Conservation (phyloP, 2,888 invertebrate species). For the Clitarchus hookeri region DNA sequence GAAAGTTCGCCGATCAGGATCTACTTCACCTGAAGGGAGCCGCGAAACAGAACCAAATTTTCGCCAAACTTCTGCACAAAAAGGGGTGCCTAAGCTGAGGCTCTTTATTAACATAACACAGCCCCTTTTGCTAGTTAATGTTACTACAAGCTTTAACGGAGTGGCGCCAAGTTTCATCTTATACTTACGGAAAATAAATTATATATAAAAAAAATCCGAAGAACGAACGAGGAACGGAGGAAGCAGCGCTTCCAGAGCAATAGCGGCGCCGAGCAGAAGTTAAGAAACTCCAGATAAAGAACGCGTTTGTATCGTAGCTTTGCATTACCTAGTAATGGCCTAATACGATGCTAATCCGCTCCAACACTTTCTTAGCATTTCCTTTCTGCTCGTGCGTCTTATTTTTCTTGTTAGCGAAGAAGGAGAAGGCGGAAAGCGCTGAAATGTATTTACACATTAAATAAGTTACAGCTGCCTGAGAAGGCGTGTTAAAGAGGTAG, state of each 20-base stretch:
- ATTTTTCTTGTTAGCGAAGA: constrained; percentile 19
- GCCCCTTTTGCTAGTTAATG: not conserved
- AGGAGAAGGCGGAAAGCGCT: constrained; percentile 30
- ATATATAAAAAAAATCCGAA: not conserved
- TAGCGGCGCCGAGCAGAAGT: not conserved
- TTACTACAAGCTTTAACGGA: not conserved
- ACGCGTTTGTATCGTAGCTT: constrained; percentile 23
- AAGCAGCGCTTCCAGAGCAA: not conserved
- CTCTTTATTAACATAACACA: not conserved
- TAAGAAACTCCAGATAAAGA: constrained; percentile 19
- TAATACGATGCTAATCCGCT: constrained; percentile 21
- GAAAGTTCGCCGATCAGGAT: not conserved
- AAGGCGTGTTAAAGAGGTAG: not conserved
- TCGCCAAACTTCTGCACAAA: not conserved
- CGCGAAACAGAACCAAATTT: not conserved
- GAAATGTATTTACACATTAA: constrained; percentile 39
- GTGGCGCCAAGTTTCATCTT: constrained; percentile 2
- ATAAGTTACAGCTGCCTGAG: not conserved
- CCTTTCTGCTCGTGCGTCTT: constrained; percentile 16
- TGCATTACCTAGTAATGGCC: constrained; percentile 20
- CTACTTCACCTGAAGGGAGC: not conserved
- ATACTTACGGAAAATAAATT: not conserved
- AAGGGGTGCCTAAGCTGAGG: not conserved
- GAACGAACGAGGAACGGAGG: not conserved
- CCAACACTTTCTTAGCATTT: constrained; percentile 17